Evolutionary conservation across 2,888 invertebrate species (phyloP), one percentile per base, ranked within the genome.

Genomic region (Gonocerus acuteangulatus): DNA sequence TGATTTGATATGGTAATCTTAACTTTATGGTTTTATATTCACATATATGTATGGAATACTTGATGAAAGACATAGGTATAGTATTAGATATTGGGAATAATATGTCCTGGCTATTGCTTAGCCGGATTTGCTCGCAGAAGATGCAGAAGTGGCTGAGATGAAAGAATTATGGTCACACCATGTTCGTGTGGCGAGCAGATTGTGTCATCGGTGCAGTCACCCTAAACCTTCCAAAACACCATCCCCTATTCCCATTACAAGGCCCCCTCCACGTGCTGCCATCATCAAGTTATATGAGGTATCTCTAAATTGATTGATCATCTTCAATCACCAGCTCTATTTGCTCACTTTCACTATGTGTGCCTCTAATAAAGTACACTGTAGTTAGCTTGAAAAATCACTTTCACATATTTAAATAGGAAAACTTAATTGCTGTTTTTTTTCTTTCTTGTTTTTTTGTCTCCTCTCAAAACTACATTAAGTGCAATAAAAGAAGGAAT

Each of bases 101-200:
- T 56, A 44, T 44, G 32, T 39, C 16, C 44, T 56, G 56, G 56
- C 56, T 56, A 44, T 56, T 56, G 56, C 56, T 61, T 63, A 63
- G 63, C 63, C 57, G 63, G 63, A 61, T 56, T 49, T 56, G 45
- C 49, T 63, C 34, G 69, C 66, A 48, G 70, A 70, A 61, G 71
- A 71, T 62, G 70, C 68, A 56, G 69, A 70, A 62, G 65, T 69
- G 13, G 68, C 67, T 32, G 69, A 70, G 65, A 69, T 69, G 65
- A 67, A 68, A 61, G 69, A 68, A 36, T 64, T 68, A 65, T 68
- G 70, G 67, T 67, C 68, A 11, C 70, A 70, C 58, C 70, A 71
- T 64, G 61, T 68, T 60, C 66, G 65, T 60, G 63, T 68, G 49
- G 69, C 68, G 36, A 64, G 67, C 48, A 64, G 51, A 27, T 61